A percentile compares a stretch with the other conserved stretches of the same genome.
Conservation (phyloP, 2,797 vertebrate species). For the Cryptoblepharus egeriae region DNA sequence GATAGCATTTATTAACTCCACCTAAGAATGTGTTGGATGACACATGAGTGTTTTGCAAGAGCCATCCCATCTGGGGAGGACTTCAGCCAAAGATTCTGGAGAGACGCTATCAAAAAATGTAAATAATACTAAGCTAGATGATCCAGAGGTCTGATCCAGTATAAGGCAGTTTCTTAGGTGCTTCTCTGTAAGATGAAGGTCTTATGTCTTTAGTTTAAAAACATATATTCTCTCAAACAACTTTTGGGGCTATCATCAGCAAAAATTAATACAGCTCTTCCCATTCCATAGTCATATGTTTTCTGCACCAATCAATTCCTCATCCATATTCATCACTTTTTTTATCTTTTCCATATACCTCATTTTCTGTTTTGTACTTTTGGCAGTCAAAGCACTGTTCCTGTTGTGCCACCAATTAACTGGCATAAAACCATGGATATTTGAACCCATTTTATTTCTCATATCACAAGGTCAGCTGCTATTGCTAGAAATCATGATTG, state of each 20-base stretch:
- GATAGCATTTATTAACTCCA: background rate
- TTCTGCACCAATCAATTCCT: background rate
- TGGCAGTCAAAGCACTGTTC: constrained; percentile 18
- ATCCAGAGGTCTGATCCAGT: too few relatives aligned
- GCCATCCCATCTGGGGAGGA: too few relatives aligned
- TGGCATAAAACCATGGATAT: background rate
- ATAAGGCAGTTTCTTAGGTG: too few relatives aligned
- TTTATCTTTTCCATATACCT: background rate
- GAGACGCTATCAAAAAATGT: too few relatives aligned
- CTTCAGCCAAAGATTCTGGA: too few relatives aligned
- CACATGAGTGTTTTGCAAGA: background rate
- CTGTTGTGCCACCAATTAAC: background rate
- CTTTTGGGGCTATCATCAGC: background rate
- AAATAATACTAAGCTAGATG: too few relatives aligned
- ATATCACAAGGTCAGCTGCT: background rate
- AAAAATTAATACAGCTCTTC: background rate
- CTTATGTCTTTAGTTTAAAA: background rate
- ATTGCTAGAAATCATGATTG: background rate
- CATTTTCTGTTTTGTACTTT: background rate
- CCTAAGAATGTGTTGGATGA: background rate
- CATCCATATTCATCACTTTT: constrained; percentile 18
- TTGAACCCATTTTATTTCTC: background rate
- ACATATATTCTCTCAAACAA: background rate
- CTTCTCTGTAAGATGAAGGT: too few relatives aligned
- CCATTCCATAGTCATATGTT: background rate